Evolutionary conservation across 2,797 vertebrate species (phyloP).

Genomic region (Muscicapa comitata): DNA sequence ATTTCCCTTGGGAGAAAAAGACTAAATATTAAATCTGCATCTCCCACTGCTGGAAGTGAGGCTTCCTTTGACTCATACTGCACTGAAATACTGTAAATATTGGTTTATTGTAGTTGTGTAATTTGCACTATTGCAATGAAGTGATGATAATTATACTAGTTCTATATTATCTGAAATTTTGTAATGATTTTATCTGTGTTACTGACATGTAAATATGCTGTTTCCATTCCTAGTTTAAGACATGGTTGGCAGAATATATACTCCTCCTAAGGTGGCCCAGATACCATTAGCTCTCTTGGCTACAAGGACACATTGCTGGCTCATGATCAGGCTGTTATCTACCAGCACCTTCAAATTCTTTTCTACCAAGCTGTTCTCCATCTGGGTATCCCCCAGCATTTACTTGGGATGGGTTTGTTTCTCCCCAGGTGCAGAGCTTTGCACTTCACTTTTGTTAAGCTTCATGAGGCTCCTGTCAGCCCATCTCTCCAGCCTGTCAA

Average conservation of each 20-base stretch:
- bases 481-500: not conserved
- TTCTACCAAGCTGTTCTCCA: not conserved
- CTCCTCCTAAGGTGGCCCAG: not conserved
- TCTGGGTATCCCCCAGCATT: not conserved
- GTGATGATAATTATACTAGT: not conserved
- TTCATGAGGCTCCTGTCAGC: not conserved
- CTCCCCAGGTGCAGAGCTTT: not conserved
- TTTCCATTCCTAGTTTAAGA: not conserved
- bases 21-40: slow-evolving; percentile 5
- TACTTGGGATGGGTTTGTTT: not conserved
- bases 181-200: not conserved
- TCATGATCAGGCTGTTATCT: not conserved
- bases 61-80: not conserved
- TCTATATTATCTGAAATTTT: not conserved
- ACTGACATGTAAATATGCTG: not conserved
- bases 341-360: not conserved
- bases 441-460: not conserved
- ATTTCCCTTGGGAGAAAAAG: not conserved
- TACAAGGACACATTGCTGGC: not conserved
- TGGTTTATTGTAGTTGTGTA: not conserved
- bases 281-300: not conserved
- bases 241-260: not conserved
- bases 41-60: not conserved
- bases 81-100: not conserved
- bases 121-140: not conserved